Conservation (phyloP, 1,140 invertebrate genomes). For the Melitaea cinxia region DNA sequence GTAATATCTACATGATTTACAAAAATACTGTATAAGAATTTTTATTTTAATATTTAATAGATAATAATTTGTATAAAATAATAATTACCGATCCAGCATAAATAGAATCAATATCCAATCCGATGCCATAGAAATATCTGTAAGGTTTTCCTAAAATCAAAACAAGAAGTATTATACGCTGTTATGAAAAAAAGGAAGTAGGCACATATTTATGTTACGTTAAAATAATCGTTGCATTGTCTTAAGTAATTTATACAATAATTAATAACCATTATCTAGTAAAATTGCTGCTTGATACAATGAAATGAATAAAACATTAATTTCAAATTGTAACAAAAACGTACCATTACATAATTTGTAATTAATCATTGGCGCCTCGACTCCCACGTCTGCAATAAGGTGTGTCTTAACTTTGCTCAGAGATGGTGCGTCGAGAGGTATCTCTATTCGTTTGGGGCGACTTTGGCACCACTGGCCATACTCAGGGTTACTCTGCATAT, state of each 20-base stretch:
- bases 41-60: no score
- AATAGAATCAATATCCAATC: slow-evolving; percentile 90
- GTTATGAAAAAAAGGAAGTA: no score
- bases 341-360: slow-evolving; percentile 86
- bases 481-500: slow-evolving; percentile 89
- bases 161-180: neutral
- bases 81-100: slow-evolving; percentile 88
- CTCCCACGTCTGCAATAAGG: slow-evolving; percentile 87
- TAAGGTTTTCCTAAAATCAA: slow-evolving; percentile 83
- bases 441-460: slow-evolving; percentile 87
- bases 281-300: no score
- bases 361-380: slow-evolving; percentile 92
- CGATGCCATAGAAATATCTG: slow-evolving; percentile 93
- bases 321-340: neutral
- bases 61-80: neutral
- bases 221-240: no score
- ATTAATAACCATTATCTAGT: no score
- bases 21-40: no score
- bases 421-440: slow-evolving; percentile 84
- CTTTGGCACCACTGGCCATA: slow-evolving; percentile 91
- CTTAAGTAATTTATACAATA: no score
- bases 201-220: no score
- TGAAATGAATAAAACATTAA: no score
- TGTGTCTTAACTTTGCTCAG: slow-evolving; percentile 78
- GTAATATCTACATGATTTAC: no score